Conservation (phyloP, 1,140 invertebrate genomes). For the Oryctes rhinoceros region DNA sequence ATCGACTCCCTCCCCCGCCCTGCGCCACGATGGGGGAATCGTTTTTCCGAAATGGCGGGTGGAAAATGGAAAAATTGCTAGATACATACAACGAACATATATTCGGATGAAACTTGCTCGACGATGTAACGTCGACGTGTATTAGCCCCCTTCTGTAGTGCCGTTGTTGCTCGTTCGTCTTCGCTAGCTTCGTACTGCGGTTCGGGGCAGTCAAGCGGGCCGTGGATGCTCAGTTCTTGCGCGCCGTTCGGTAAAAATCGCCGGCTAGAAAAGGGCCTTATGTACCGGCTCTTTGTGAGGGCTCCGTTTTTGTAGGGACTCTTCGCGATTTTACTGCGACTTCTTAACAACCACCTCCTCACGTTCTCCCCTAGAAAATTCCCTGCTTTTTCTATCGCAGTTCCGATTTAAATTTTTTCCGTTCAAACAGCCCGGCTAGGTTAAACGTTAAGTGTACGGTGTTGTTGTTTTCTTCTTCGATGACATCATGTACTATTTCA, state of each 20-base stretch:
- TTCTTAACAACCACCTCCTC: too few relatives aligned
- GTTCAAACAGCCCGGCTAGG: too few relatives aligned
- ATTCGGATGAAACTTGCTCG: background rate
- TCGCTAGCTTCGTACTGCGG: background rate
- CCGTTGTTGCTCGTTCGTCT: background rate
- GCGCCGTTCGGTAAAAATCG: background rate
- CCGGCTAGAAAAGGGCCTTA: too few relatives aligned
- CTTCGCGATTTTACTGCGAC: too few relatives aligned
- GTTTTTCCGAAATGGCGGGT: too few relatives aligned
- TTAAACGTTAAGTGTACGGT: too few relatives aligned
- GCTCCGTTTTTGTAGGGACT: too few relatives aligned
- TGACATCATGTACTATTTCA: conserved; percentile 57
- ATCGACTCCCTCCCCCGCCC: background rate
- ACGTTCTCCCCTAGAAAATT: too few relatives aligned
- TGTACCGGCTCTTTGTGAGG: too few relatives aligned
- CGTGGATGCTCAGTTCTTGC: background rate
- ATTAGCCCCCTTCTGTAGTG: background rate
- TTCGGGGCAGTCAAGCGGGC: background rate
- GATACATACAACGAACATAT: background rate
- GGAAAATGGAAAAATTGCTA: too few relatives aligned
- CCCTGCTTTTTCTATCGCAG: too few relatives aligned
- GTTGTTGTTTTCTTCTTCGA: background rate
- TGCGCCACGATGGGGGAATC: background rate
- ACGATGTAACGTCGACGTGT: background rate
- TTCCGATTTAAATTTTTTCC: too few relatives aligned